These are phyloP conservation scores for Nysson spinosus DNA, from an alignment of 2,888 invertebrate genomes.

Conservation along the genomic window DNA sequence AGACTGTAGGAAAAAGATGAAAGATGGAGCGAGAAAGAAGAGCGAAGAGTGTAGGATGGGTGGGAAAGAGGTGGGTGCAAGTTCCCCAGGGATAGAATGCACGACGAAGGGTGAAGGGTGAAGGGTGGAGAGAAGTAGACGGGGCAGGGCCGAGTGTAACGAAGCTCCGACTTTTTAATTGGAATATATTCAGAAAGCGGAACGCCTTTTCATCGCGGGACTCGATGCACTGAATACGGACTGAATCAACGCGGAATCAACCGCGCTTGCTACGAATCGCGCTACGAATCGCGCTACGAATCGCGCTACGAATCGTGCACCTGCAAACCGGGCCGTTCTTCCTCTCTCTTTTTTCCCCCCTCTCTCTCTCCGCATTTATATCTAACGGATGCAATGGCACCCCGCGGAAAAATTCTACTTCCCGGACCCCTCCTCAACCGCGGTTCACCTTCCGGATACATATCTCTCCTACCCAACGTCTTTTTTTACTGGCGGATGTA, in stretches of 20 bases:
- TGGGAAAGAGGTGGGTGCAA: slow-evolving; percentile 22
- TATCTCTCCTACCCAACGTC: too few species aligned
- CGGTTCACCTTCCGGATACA: too few species aligned
- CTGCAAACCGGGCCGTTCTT: slow-evolving; percentile 53
- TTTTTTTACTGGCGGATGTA: too few species aligned
- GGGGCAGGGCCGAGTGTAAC: slow-evolving; percentile 73
- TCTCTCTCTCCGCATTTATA: slow-evolving; percentile 24
- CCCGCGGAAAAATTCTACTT: too few species aligned
- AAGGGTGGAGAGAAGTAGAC: slow-evolving; percentile 46
- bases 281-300: too few species aligned
- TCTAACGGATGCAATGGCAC: too few species aligned
- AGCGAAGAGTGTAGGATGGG: slow-evolving; percentile 50
- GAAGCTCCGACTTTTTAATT: slow-evolving; percentile 78
- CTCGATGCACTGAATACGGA: slow-evolving; percentile 73
- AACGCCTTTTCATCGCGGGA: slow-evolving; percentile 76
- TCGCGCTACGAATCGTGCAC: slow-evolving; percentile 53
- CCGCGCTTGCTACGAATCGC: slow-evolving; percentile 54
- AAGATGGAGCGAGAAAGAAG: slow-evolving; percentile 29
- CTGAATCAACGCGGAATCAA: slow-evolving; percentile 69
- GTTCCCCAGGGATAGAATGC: slow-evolving; percentile 10
- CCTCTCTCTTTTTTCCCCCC: slow-evolving; percentile 14
- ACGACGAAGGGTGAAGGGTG: slow-evolving; percentile 41
- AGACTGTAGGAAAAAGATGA: slow-evolving; percentile 38
- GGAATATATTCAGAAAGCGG: slow-evolving; percentile 77
- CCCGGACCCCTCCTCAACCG: too few species aligned